Evolutionary conservation across 2,888 invertebrate genomes (phyloP), one percentile per base, ranked within the genome.

Genomic region (Endotricha flammealis): DNA sequence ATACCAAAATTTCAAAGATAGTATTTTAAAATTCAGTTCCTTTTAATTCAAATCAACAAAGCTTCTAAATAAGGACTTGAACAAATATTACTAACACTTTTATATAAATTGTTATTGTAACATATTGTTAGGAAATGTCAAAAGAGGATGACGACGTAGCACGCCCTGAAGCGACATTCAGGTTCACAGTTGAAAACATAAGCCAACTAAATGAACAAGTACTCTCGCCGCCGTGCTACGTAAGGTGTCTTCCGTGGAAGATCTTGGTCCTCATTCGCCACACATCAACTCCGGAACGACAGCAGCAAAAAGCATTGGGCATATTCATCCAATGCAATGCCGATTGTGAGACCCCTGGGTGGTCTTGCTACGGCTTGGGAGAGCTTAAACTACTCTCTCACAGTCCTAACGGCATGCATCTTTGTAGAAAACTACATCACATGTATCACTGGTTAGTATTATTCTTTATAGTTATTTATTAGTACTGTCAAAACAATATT

Each of bases 171-270:
- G 97, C 98, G n/a, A 95, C 95, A 2, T 96, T 99, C 74, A 90
- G 91, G 28, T 96, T 92, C 67, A 93, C 92, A 25, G 94, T 99
- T 6, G 91, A 92, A 46, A 93, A 95, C 74, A 93, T 99, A 57
- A 94, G 94, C 53, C 94, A 95, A 65, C 88, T 98, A 48, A 95
- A 94, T 88, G 89, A 93, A 52, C 91, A 92, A 45, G 90, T 91
- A 23, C 88, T 98, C 8, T 98, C 98, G 8, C 94, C 95, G 3
- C 91, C 97, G 1, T 95, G 94, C 60, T 96, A 92, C 80, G 96
- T 98, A 3, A 90, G 99, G 37, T 98, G 98, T 85, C 88, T 99
- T 57, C 99, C 99, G 36, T 99, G 99, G 99, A 97, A 96, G 82
- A 98, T 99, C 48, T 94, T 99, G 91, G 95, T 97, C 4, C 95